These are phyloP conservation scores for Montipora cactus DNA, from an alignment of 64 coral and sea anemone genomes.

Conservation along the genomic window DNA sequence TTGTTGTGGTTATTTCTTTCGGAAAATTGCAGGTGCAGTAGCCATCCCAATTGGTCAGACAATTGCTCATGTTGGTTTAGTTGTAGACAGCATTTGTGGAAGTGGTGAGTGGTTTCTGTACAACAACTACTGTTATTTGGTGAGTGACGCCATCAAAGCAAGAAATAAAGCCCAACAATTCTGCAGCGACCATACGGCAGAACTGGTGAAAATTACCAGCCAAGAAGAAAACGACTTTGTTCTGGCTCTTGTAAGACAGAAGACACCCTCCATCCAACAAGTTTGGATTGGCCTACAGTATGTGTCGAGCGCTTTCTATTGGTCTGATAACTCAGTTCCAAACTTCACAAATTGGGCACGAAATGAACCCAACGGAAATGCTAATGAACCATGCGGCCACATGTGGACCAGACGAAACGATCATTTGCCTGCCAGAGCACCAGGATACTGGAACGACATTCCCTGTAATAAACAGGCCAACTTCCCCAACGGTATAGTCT, in stretches of 20 bases:
- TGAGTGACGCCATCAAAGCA: neutral
- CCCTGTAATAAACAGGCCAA: accelerated
- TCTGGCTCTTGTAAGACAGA: neutral
- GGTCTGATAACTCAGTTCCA: slow-evolving; percentile 2
- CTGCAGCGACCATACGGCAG: neutral
- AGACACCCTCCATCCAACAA: neutral
- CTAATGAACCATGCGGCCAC: neutral
- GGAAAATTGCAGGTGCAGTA: too few species aligned
- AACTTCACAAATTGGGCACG: slow-evolving; percentile 11
- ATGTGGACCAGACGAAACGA: neutral
- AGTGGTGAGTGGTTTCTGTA: neutral
- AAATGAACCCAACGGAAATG: neutral
- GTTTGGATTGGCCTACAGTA: slow-evolving; percentile 35
- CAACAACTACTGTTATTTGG: slow-evolving; percentile 8
- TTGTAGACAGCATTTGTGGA: too few species aligned
- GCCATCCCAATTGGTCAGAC: too few species aligned
- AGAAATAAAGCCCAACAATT: neutral
- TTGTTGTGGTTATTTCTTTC: too few species aligned
- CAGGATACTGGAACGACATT: slow-evolving; percentile 1
- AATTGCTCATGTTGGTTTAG: too few species aligned
- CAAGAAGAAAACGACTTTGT: slow-evolving; percentile 34
- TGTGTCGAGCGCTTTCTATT: neutral
- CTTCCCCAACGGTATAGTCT: neutral
- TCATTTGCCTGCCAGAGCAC: neutral
- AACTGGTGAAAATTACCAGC: slow-evolving; percentile 15